A percentile compares a stretch with the other conserved stretches of the same genome.
Evolutionary conservation across 1,140 invertebrate species (phyloP).

Genomic region (Batillaria attramentaria): DNA sequence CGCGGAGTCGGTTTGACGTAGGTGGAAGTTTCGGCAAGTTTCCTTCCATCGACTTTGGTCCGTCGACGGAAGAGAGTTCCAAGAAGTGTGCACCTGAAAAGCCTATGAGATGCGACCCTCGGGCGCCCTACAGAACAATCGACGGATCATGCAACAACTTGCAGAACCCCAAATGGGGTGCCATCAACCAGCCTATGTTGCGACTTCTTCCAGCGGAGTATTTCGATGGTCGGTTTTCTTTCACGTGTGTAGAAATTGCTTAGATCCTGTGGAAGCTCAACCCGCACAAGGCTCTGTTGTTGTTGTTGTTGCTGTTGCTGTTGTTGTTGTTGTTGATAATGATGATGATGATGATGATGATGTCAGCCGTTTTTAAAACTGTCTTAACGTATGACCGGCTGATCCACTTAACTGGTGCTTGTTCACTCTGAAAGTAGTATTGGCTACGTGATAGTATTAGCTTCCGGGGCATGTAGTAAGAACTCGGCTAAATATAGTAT

Average conservation of each 20-base stretch:
- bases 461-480: no score
- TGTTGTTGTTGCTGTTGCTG: constrained; percentile 10
- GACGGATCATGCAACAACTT: constrained; percentile 94
- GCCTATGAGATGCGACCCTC: constrained; percentile 38
- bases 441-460: no score
- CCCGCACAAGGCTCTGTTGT: no score
- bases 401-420: no score
- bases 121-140: constrained; percentile 60
- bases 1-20: not conserved
- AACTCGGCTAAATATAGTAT: no score
- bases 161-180: constrained; percentile 81
- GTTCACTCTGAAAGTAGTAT: no score
- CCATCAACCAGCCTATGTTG: constrained; percentile 83
- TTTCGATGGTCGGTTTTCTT: constrained; percentile 40
- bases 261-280: not conserved
- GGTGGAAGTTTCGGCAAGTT: constrained; percentile 10
- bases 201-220: constrained; percentile 75
- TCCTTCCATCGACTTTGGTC: not conserved
- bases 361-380: constrained; percentile 36
- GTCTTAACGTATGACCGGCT: no score
- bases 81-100: constrained; percentile 1
- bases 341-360: not conserved
- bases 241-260: no score
- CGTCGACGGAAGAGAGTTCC: not conserved
- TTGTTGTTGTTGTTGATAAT: no score